A percentile compares a stretch with the other conserved stretches of the same genome.
Conservation (phyloP, 2,888 invertebrate genomes). For the Elmis aenea region DNA sequence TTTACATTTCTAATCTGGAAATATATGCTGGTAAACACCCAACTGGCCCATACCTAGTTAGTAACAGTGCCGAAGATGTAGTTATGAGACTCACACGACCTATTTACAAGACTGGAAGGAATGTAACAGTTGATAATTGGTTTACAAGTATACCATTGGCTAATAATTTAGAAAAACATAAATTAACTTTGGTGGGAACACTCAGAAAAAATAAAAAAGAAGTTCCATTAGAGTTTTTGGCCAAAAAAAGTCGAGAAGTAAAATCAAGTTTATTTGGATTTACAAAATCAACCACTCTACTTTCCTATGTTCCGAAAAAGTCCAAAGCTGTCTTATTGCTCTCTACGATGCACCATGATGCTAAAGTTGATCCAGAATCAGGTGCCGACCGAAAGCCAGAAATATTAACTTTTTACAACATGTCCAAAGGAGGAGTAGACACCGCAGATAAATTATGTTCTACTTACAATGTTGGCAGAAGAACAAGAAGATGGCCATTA, state of each 20-base stretch:
- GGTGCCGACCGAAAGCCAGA: slow-evolving; percentile 4
- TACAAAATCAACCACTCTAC: not conserved
- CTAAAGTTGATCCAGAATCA: slow-evolving; percentile 3
- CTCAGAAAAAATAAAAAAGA: slow-evolving; percentile 16
- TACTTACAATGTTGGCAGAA: slow-evolving; percentile 1
- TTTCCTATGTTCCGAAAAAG: slow-evolving; percentile 13
- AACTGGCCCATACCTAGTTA: slow-evolving; percentile 11
- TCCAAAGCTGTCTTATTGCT: slow-evolving; percentile 1
- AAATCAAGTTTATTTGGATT: slow-evolving; percentile 12
- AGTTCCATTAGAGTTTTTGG: slow-evolving; percentile 13
- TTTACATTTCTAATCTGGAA: slow-evolving; percentile 17
- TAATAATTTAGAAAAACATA: slow-evolving; percentile 8
- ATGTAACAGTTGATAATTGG: slow-evolving; percentile 18
- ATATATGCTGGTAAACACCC: slow-evolving; percentile 14
- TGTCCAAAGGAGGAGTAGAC: slow-evolving; percentile 3
- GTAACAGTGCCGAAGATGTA: slow-evolving; percentile 6
- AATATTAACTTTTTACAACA: slow-evolving; percentile 2
- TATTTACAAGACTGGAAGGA: slow-evolving; percentile 12
- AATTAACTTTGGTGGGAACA: slow-evolving; percentile 14
- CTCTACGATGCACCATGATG: slow-evolving; percentile 14
- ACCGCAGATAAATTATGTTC: slow-evolving; percentile 1
- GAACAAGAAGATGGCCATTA: slow-evolving; percentile 12
- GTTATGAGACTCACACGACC: slow-evolving; percentile 11
- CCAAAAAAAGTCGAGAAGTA: slow-evolving; percentile 5
- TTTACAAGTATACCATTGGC: slow-evolving; percentile 10